Conservation (phyloP, 2,888 invertebrate species). For the Alitta virens region DNA sequence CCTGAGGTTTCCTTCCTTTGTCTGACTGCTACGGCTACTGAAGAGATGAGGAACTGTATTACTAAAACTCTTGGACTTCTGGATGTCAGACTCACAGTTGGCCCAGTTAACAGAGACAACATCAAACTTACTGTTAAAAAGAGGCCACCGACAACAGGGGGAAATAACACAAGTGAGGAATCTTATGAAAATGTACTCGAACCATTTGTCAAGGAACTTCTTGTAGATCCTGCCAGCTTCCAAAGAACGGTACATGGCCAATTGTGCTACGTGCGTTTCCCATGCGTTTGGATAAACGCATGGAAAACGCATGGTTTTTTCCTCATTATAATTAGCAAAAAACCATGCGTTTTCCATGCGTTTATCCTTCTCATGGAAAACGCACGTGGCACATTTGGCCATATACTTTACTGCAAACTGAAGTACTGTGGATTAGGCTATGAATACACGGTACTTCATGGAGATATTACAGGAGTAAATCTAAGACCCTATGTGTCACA, state of each 20-base stretch:
- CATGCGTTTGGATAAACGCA: no score
- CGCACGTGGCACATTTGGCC: no score
- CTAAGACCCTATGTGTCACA: no score
- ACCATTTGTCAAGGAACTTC: background rate
- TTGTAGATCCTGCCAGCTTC: background rate
- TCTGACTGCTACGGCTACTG: background rate
- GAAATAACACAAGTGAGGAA: background rate
- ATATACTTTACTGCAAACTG: conserved; percentile 1
- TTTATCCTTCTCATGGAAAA: no score
- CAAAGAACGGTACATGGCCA: conserved; percentile 1
- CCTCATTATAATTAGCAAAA: no score
- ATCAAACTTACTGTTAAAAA: background rate
- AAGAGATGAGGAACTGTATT: background rate
- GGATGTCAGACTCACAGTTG: background rate
- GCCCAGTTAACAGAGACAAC: background rate
- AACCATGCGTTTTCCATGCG: no score
- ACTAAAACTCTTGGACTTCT: background rate
- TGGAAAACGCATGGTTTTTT: no score
- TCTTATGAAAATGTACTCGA: background rate
- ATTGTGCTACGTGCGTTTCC: no score
- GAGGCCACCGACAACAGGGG: background rate
- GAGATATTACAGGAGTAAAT: no score
- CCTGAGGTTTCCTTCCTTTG: background rate
- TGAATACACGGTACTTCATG: background rate
- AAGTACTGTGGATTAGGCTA: background rate